Conservation (phyloP, 2,888 invertebrate species). For the Tigriopus californicus region DNA sequence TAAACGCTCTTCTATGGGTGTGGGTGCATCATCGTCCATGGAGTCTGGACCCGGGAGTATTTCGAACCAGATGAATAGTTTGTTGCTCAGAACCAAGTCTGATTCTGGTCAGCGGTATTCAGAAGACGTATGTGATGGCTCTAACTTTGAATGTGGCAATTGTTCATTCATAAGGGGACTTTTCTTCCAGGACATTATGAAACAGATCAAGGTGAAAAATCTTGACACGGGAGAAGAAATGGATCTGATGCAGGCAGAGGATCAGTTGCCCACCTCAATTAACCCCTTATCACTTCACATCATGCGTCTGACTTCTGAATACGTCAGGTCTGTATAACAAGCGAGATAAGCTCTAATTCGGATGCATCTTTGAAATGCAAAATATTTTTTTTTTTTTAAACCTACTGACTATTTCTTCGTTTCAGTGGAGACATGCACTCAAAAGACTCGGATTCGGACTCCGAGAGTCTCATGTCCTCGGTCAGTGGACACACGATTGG, state of each 20-base stretch:
- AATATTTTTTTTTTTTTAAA: too few species aligned
- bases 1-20: not conserved
- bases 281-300: constrained; percentile 88
- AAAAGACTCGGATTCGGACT: not conserved
- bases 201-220: constrained; percentile 50
- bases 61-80: constrained; percentile 26
- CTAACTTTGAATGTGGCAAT: too few species aligned
- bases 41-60: not conserved
- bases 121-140: constrained; percentile 40
- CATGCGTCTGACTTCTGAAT: constrained; percentile 77
- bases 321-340: constrained; percentile 35
- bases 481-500: not conserved
- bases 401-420: not conserved
- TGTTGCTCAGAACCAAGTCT: constrained; percentile 55
- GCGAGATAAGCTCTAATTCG: constrained; percentile 14
- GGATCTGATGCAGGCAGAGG: constrained; percentile 84
- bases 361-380: constrained; percentile 2
- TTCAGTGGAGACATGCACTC: not conserved
- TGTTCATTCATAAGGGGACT: not conserved
- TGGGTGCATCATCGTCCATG: not conserved
- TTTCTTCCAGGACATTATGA: constrained; percentile 25
- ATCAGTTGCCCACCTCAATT: constrained; percentile 71
- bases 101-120: constrained; percentile 69
- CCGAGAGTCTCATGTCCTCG: constrained; percentile 1
- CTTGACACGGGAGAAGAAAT: constrained; percentile 61